Evolutionary conservation across 2,113 vertebrate species (phyloP).

Genomic region (Boulengeromyrus knoepffleri): DNA sequence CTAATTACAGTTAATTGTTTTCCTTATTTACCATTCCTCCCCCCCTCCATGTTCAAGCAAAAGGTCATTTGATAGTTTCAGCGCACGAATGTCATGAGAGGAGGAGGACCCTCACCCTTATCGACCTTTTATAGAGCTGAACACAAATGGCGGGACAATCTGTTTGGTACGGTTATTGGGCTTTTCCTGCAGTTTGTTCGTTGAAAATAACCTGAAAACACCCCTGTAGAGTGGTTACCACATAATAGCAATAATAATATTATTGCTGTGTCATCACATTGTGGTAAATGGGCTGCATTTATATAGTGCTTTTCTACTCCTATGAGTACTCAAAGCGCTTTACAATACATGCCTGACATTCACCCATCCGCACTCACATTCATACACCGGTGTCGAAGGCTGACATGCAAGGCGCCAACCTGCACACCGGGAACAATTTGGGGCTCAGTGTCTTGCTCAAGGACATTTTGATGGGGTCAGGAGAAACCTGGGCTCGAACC

Average conservation of each 20-base stretch:
- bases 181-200: background rate
- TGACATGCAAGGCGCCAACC: too few species aligned
- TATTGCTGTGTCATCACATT: too few species aligned
- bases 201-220: background rate
- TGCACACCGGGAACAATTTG: too few species aligned
- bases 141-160: background rate
- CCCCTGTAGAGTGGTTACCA: background rate
- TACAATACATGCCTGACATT: too few species aligned
- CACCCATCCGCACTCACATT: too few species aligned
- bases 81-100: background rate
- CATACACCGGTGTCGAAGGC: too few species aligned
- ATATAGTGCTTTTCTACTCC: too few species aligned
- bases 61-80: background rate
- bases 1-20: slow-evolving; percentile 22
- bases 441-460: too few species aligned
- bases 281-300: too few species aligned
- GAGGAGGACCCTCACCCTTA: background rate
- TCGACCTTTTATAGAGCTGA: background rate
- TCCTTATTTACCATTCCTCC: slow-evolving; percentile 1
- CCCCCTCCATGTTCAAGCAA: background rate
- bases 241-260: background rate
- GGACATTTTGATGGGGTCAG: too few species aligned
- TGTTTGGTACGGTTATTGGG: background rate
- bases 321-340: too few species aligned
- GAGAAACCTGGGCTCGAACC: too few species aligned